A percentile compares a stretch with the other conserved stretches of the same genome.
These are phyloP conservation scores for Octomys mimax DNA, from an alignment of 2,797 vertebrate genomes.

Conservation along the genomic window DNA sequence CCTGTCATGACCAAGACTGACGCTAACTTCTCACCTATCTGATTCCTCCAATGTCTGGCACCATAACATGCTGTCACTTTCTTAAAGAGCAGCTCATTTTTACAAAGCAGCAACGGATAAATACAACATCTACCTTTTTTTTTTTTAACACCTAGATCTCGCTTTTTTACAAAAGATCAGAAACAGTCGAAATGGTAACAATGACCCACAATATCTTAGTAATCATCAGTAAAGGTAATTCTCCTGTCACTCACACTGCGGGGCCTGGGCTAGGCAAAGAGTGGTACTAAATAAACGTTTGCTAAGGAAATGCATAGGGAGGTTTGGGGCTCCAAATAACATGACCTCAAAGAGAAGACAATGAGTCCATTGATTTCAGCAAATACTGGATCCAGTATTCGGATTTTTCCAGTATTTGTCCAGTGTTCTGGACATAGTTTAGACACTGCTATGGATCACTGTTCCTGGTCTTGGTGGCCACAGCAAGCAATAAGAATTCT, in stretches of 20 bases:
- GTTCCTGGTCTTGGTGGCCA: background rate
- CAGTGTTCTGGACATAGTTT: background rate
- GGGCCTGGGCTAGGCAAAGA: background rate
- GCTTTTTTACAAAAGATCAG: background rate
- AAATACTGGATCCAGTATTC: background rate
- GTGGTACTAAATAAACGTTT: background rate
- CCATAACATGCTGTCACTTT: background rate
- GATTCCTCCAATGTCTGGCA: background rate
- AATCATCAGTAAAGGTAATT: background rate
- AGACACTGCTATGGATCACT: background rate
- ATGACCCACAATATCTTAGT: background rate
- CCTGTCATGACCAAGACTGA: background rate
- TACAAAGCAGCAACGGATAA: background rate
- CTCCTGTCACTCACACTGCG: background rate
- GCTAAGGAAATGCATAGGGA: background rate
- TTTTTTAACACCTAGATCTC: conserved; percentile 34
- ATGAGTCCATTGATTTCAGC: background rate
- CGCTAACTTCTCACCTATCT: background rate
- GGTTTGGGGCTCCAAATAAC: background rate
- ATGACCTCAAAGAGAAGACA: background rate
- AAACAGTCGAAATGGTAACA: background rate
- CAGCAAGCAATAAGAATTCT: background rate
- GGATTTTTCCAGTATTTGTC: too few species aligned
- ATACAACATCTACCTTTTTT: background rate
- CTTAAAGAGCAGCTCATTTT: conserved; percentile 8